phyloP scores from a whole-genome alignment of 2,113 vertebrate species.

The Spheniscus mendiculus region DNA sequence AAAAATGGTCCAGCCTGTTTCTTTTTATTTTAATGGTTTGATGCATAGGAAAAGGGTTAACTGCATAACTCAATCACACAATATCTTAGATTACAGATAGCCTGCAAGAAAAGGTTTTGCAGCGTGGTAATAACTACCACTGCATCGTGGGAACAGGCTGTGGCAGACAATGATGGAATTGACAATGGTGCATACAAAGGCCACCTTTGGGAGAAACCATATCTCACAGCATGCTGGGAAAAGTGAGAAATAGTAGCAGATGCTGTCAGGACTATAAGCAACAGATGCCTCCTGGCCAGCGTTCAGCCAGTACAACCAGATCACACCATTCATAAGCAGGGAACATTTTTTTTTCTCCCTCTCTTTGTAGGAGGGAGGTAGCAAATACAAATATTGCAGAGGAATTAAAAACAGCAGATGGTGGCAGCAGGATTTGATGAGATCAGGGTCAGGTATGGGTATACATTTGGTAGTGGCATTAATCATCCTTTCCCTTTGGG shows the following conservation, averaged over 20 bases:
- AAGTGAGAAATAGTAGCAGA: constrained; percentile 91
- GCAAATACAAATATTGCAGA: constrained; percentile 80
- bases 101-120: constrained; percentile 62
- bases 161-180: constrained; percentile 85
- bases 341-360: constrained; percentile 61
- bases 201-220: constrained; percentile 91
- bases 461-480: constrained; percentile 69
- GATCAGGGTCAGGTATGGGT: constrained; percentile 79
- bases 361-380: constrained; percentile 72
- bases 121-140: constrained; percentile 71
- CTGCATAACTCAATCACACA: constrained; percentile 50
- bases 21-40: constrained; percentile 36
- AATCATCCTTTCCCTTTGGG: constrained; percentile 73
- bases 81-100: constrained; percentile 72
- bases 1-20: not conserved
- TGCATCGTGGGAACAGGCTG: constrained; percentile 84
- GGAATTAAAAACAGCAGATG: constrained; percentile 83
- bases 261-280: constrained; percentile 87
- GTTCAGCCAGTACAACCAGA: constrained; percentile 82
- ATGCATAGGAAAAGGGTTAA: constrained; percentile 55
- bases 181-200: constrained; percentile 87
- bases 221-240: constrained; percentile 88
- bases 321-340: constrained; percentile 70
- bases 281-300: constrained; percentile 93
- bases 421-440: constrained; percentile 79